These are phyloP conservation scores for Gadus macrocephalus DNA, from an alignment of 2,113 vertebrate species.

Conservation along the genomic window DNA sequence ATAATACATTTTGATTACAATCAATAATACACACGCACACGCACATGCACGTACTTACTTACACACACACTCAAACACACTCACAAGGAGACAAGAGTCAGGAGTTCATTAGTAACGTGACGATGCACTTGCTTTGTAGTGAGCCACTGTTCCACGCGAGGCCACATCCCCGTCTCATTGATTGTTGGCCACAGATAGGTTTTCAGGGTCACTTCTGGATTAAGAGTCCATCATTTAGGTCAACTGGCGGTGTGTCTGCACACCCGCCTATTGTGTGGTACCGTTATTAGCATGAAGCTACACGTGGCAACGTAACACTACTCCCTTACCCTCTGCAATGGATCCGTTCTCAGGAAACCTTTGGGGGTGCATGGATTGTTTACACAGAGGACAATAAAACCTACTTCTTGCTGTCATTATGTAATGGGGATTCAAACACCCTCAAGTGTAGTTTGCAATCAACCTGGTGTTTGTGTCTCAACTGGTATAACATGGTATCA, in stretches of 20 bases:
- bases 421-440: too few relatives aligned
- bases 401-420: too few relatives aligned
- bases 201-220: conserved; percentile 60
- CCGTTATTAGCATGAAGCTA: conserved; percentile 39
- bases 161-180: too few relatives aligned
- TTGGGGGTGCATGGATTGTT: conserved; percentile 2
- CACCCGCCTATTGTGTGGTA: conserved; percentile 44
- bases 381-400: not conserved
- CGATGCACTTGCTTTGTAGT: not conserved
- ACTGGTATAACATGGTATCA: too few relatives aligned
- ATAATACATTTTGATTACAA: too few relatives aligned
- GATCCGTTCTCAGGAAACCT: not conserved
- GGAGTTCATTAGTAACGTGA: too few relatives aligned
- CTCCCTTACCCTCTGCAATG: not conserved
- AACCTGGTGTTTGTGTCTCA: too few relatives aligned
- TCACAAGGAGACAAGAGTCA: too few relatives aligned
- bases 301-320: conserved; percentile 38
- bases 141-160: conserved; percentile 13
- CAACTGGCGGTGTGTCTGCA: conserved; percentile 54
- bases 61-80: too few relatives aligned
- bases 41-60: too few relatives aligned
- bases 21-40: too few relatives aligned
- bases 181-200: conserved; percentile 12
- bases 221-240: conserved; percentile 55
- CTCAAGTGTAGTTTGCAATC: too few relatives aligned